These are phyloP conservation scores for Ia io DNA, from an alignment of 2,113 vertebrate genomes.

Conservation along the genomic window DNA sequence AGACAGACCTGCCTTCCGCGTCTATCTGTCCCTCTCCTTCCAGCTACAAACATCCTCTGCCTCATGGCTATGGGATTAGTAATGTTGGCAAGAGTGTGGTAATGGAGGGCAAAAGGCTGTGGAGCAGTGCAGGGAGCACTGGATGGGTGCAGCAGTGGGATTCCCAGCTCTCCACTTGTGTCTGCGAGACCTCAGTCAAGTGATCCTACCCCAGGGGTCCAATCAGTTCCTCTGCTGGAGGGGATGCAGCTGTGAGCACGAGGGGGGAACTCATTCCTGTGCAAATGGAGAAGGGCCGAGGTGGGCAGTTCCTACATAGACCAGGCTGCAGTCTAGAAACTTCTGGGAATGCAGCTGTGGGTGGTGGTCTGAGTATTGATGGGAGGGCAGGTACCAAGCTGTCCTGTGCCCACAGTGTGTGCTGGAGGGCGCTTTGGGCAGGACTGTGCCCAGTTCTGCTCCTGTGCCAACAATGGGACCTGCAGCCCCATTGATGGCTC, in stretches of 20 bases:
- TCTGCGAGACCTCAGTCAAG: not conserved
- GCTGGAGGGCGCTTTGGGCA: constrained; percentile 91
- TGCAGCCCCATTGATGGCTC: constrained; percentile 97
- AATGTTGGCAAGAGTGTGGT: not conserved
- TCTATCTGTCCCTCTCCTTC: not conserved
- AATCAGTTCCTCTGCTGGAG: not conserved
- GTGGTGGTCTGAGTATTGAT: not conserved
- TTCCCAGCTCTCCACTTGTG: not conserved
- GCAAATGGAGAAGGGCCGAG: not conserved
- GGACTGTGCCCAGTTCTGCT: constrained; percentile 89
- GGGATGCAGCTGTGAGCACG: not conserved
- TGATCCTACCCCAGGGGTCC: not conserved
- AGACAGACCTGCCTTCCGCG: not conserved
- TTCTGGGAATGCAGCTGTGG: not conserved
- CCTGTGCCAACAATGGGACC: constrained; percentile 96
- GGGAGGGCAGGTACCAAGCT: constrained; percentile 26
- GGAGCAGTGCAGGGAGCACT: not conserved
- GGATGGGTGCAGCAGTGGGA: not conserved
- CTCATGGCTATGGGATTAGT: not conserved
- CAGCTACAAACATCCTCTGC: not conserved
- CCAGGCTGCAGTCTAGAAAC: not conserved
- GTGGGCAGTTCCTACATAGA: not conserved
- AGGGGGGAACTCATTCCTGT: not conserved
- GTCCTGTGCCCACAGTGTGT: constrained; percentile 86
- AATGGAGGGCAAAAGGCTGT: not conserved